phyloP scores from a whole-genome alignment of 2,113 vertebrate genomes.

The Dermatemys mawii region DNA sequence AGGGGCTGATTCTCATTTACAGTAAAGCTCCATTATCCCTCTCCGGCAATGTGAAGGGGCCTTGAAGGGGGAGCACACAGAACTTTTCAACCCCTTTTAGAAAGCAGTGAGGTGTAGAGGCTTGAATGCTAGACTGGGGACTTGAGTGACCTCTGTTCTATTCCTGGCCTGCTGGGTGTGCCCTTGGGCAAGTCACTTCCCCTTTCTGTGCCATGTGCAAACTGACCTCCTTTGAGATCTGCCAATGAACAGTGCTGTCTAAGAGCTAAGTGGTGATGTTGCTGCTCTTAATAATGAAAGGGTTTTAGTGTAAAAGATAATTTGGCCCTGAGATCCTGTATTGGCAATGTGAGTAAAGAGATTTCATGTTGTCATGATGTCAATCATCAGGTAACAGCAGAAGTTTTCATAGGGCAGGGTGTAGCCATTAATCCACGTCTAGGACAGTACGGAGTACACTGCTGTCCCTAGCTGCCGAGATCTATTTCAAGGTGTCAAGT shows the following conservation, averaged over 20 bases:
- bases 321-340: not conserved
- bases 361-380: not conserved
- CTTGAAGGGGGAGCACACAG: not conserved
- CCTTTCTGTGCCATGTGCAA: not conserved
- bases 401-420: slow-evolving; percentile 30
- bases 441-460: slow-evolving; percentile 27
- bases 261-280: not conserved
- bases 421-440: not conserved
- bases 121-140: not conserved
- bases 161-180: not conserved
- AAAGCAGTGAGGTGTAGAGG: not conserved
- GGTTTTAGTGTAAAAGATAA: not conserved
- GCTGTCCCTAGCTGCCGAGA: slow-evolving; percentile 44
- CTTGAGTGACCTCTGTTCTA: not conserved
- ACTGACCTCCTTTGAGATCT: not conserved
- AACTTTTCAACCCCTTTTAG: not conserved
- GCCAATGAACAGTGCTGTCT: not conserved
- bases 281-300: not conserved
- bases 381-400: not conserved
- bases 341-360: not conserved
- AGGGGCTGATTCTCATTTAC: not conserved
- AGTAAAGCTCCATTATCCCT: not conserved
- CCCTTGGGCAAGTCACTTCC: not conserved
- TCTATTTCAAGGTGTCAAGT: slow-evolving; percentile 55
- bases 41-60: not conserved